Percentiles rank a stretch among this genome's conserved stretches.
Conservation (phyloP, 2,113 vertebrate genomes). For the Odocoileus virginianus region DNA sequence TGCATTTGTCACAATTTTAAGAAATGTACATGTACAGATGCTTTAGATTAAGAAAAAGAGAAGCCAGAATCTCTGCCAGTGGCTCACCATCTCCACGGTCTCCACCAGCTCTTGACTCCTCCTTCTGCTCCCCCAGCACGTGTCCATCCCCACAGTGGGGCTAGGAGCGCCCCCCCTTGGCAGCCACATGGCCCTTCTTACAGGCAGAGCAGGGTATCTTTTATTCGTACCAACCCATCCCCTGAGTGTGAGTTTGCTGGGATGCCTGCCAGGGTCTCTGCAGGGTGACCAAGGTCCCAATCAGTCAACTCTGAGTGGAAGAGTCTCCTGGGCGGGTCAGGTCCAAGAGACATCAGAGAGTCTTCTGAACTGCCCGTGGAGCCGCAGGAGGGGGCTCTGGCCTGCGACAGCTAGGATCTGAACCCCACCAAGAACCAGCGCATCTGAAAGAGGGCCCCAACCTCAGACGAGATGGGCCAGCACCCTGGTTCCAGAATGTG, state of each 20-base stretch:
- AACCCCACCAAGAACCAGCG: not conserved
- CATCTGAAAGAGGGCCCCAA: not conserved
- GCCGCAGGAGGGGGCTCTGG: not conserved
- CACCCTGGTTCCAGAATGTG: not conserved
- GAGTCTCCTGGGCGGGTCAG: not conserved
- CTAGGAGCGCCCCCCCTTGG: too few species aligned
- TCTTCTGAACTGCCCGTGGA: not conserved
- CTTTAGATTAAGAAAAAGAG: not conserved
- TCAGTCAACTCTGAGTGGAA: not conserved
- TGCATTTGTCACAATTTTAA: not conserved
- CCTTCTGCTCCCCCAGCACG: not conserved
- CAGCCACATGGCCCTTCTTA: not conserved
- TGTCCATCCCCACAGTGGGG: not conserved
- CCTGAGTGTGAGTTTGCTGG: not conserved
- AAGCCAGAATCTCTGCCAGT: not conserved
- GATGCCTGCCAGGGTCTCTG: not conserved
- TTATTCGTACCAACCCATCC: too few species aligned
- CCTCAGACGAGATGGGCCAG: accelerated
- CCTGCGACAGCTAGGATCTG: not conserved
- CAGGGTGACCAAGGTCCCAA: not conserved
- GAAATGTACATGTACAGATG: not conserved
- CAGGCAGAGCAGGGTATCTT: not conserved
- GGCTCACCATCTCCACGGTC: accelerated
- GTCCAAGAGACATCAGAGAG: not conserved
- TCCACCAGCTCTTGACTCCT: not conserved